A percentile compares a stretch with the other conserved stretches of the same genome.
These are phyloP conservation scores for Cherax destructor DNA, from an alignment of 1,140 invertebrate species.

Conservation along the genomic window DNA sequence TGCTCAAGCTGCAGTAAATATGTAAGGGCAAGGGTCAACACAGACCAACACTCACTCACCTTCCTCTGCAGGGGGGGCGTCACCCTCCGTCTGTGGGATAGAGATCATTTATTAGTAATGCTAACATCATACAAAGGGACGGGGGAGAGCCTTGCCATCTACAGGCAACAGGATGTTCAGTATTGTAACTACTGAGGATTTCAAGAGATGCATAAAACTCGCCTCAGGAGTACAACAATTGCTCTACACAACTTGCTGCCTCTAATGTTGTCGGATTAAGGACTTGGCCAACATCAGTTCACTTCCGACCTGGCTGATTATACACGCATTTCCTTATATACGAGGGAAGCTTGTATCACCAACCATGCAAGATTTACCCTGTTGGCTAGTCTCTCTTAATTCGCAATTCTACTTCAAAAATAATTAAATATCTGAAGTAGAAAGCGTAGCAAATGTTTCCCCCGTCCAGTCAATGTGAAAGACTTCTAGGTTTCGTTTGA, in stretches of 20 bases:
- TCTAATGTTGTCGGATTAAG: not conserved
- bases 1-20: not conserved
- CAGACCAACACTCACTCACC: constrained; percentile 29
- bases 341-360: not conserved
- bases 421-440: not conserved
- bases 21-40: not conserved
- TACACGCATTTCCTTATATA: not conserved
- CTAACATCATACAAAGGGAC: not conserved
- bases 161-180: not conserved
- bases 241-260: not conserved
- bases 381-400: not conserved
- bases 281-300: not conserved
- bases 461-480: not conserved
- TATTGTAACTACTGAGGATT: not conserved
- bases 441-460: not conserved
- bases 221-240: not conserved
- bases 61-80: constrained; percentile 52
- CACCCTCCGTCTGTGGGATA: constrained; percentile 56
- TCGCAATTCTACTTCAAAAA: not conserved
- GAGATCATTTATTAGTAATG: constrained; percentile 36
- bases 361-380: not conserved
- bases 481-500: not conserved
- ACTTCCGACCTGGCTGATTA: not conserved
- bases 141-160: not conserved
- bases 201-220: not conserved